phyloP scores from a whole-genome alignment of 1,140 invertebrate species.

The Drosophila leontia region DNA sequence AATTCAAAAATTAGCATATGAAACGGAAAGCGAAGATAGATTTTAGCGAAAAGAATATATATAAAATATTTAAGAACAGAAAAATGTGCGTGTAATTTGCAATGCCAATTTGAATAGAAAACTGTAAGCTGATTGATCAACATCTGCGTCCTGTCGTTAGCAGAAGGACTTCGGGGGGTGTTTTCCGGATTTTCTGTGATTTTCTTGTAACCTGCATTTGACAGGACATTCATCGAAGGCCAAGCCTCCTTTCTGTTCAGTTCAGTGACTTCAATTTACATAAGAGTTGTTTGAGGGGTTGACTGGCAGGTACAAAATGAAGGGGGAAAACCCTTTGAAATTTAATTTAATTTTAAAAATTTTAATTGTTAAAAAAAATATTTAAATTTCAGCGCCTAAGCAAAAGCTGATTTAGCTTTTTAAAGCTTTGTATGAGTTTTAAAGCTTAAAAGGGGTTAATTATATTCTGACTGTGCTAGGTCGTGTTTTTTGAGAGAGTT shows the following conservation, averaged over 20 bases:
- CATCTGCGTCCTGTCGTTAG: conserved; percentile 6
- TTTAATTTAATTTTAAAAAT: neutral
- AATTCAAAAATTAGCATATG: conserved; percentile 26
- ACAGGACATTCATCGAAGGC: conserved; percentile 11
- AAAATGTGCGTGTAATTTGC: conserved; percentile 20
- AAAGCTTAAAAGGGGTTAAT: conserved; percentile 15
- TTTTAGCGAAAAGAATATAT: neutral
- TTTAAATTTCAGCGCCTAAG: conserved; percentile 3
- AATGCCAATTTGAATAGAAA: conserved; percentile 26
- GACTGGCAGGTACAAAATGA: neutral
- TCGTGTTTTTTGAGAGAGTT: conserved; percentile 18
- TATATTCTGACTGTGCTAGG: conserved; percentile 29
- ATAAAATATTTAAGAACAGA: conserved; percentile 26
- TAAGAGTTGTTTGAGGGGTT: conserved; percentile 1
- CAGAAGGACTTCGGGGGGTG: neutral
- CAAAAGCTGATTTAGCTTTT: conserved; percentile 2
- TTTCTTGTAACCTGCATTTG: conserved; percentile 13
- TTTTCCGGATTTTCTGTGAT: conserved; percentile 1
- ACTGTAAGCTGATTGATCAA: neutral
- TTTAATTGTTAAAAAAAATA: neutral
- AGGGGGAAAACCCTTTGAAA: neutral
- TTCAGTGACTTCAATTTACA: conserved; percentile 30
- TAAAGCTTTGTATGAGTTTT: conserved; percentile 17
- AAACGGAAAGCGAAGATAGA: conserved; percentile 38
- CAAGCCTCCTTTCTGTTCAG: conserved; percentile 26